Percentiles rank a stretch among this genome's conserved stretches.
Conservation (phyloP, 1,140 invertebrate species). For the Diorhabda elongata region DNA sequence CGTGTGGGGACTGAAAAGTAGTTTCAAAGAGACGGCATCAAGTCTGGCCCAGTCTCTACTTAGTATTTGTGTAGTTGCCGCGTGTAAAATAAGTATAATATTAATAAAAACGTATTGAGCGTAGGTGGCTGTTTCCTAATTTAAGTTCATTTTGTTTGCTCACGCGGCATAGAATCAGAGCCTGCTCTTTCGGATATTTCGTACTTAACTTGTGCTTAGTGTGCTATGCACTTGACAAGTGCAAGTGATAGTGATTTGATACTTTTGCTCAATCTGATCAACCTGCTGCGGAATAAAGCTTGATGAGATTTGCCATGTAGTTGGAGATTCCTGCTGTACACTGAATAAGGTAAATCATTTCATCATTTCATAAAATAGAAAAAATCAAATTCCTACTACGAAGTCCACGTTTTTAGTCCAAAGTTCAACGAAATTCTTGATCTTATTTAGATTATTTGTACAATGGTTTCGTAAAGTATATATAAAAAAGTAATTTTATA, state of each 20-base stretch:
- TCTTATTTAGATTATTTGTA: no score
- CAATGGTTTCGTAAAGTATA: no score
- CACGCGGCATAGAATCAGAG: constrained; percentile 3
- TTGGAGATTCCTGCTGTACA: background rate
- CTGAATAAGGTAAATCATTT: no score
- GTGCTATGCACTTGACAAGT: constrained; percentile 20
- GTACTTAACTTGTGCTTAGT: constrained; percentile 11
- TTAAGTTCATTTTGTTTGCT: constrained; percentile 22
- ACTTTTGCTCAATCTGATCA: constrained; percentile 3
- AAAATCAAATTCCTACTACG: no score
- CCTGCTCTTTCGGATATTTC: constrained; percentile 14
- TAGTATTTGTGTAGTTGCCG: constrained; percentile 4
- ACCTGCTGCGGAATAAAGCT: constrained; percentile 1
- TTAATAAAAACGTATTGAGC: constrained; percentile 18
- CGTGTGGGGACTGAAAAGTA: constrained; percentile 14
- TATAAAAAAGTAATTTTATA: no score
- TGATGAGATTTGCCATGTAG: constrained; percentile 10
- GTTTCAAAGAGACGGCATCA: constrained; percentile 11
- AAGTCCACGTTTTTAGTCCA: no score
- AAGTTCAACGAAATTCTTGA: no score
- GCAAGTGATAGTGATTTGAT: constrained; percentile 11
- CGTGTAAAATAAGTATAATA: constrained; percentile 17
- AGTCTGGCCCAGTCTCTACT: constrained; percentile 16
- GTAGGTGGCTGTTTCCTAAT: constrained; percentile 22
- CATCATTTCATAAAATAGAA: no score